phyloP scores from a whole-genome alignment of 1,140 invertebrate species.

The Brachystomella parvula region DNA sequence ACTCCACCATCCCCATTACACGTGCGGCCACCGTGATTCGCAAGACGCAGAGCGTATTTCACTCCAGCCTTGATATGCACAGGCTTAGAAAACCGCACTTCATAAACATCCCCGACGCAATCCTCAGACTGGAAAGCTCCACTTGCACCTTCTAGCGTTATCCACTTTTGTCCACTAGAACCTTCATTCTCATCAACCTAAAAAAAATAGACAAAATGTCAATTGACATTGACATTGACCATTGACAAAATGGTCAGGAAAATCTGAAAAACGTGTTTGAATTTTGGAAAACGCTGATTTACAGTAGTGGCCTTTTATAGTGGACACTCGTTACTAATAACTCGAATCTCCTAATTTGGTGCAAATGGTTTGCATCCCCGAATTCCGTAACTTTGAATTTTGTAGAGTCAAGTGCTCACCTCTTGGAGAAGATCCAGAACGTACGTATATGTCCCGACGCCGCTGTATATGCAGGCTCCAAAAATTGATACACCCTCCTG shows the following conservation, averaged over 20 bases:
- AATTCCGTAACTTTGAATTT: not conserved
- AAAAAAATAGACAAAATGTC: constrained; percentile 13
- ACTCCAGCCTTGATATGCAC: constrained; percentile 78
- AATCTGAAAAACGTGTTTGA: too few species aligned
- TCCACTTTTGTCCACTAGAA: constrained; percentile 50
- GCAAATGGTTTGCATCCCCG: too few species aligned
- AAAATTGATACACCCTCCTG: constrained; percentile 80
- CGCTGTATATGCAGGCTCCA: constrained; percentile 76
- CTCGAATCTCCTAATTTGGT: too few species aligned
- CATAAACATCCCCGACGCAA: constrained; percentile 65
- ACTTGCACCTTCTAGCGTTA: constrained; percentile 60
- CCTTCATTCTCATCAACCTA: constrained; percentile 29
- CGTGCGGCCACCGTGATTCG: constrained; percentile 85
- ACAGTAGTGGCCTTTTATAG: too few species aligned
- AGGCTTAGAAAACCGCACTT: constrained; percentile 83
- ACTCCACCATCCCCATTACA: constrained; percentile 87
- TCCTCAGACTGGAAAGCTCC: constrained; percentile 69
- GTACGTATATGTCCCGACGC: constrained; percentile 76
- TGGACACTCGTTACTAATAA: too few species aligned
- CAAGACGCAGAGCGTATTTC: constrained; percentile 78
- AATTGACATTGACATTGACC: too few species aligned
- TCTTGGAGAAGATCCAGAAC: constrained; percentile 86
- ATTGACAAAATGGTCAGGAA: too few species aligned
- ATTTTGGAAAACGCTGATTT: too few species aligned
- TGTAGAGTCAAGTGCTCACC: constrained; percentile 45